Base-by-base conservation (phyloP, 2,888 invertebrate species). In the Sicus ferrugineus region DNA sequence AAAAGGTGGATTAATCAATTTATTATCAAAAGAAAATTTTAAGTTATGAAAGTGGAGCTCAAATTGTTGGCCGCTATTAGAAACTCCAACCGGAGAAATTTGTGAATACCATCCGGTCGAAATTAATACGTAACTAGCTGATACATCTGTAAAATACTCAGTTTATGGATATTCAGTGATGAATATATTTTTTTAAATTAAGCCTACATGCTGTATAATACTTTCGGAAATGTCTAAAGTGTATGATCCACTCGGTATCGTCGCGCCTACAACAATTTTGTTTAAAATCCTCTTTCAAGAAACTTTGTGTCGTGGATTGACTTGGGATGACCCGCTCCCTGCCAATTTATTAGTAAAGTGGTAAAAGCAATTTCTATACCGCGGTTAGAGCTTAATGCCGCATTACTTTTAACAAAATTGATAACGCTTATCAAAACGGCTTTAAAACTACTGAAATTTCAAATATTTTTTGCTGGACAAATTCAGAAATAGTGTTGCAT, bases 401-500 rank as follows among this genome's bases (percentile, higher is more conserved):
- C 68, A 6, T 28, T 71, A 1, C 59, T 73, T n/a, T 23, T 70
- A 58, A 46, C 69, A 19, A 69, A 58, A 54, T 61, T 74, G 19
- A 23, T 72, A 50, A 58, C 28, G 2, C 56, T 50, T 0, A 58
- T 73, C 2, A 70, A 63, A 67, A 46, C 30, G 21, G 69, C 73
- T 0, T 23, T 73, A n/a, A n/a, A 2, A 73, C 66, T 11, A 26
- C 52, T 1, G 48, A 50, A 2, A 68, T 72, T 31, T 38, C 59
- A 0, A 63, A 26, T 23, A 68, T 65, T 11, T 52, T 58, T 14
- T 70, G 70, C 28, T 75, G 72, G 73, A 73, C 77, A 2, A 81
- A 82, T 67, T 81, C 79, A 0, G 75, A 74, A 19, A 77, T 80
- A 9, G 77, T 77, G 2, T 65, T 80, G 0, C 71, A 73, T 38